These are phyloP conservation scores for Dysidea cf. avara DNA, from an alignment of 37 sponge, comb jelly and placozoan species.

Conservation along the genomic window DNA sequence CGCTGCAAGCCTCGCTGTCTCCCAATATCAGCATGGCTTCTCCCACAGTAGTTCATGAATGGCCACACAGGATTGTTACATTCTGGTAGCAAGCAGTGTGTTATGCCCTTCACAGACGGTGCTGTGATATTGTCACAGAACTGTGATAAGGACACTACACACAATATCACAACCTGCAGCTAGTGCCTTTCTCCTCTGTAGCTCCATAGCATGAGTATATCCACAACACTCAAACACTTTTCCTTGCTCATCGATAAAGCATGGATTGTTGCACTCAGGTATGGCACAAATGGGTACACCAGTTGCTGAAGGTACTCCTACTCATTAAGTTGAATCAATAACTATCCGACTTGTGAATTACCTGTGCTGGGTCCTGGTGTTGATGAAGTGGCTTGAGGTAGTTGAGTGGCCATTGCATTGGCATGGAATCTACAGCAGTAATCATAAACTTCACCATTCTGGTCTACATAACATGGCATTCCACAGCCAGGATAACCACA, in stretches of 20 bases:
- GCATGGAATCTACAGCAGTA: not conserved
- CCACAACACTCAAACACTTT: conserved; percentile 74
- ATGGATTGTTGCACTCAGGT: conserved; percentile 49
- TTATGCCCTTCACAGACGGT: conserved; percentile 59
- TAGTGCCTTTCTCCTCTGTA: conserved; percentile 63
- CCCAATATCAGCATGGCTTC: conserved; percentile 70
- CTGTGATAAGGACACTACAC: not conserved
- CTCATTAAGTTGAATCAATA: not conserved
- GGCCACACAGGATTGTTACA: conserved; percentile 77
- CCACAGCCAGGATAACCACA: conserved; percentile 10
- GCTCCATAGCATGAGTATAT: conserved; percentile 84
- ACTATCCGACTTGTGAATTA: not conserved
- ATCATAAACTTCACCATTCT: not conserved
- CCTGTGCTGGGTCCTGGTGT: not conserved
- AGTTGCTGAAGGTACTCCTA: not conserved
- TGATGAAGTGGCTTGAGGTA: too few species aligned
- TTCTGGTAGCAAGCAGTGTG: conserved; percentile 79
- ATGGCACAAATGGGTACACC: conserved; percentile 49
- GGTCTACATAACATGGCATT: conserved; percentile 5
- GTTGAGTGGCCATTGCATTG: not conserved
- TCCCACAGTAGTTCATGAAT: conserved; percentile 87
- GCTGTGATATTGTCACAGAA: not conserved
- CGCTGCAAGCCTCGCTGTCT: conserved; percentile 42
- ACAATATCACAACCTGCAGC: conserved; percentile 5
- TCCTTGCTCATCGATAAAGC: conserved; percentile 62